phyloP scores from a whole-genome alignment of 2,888 invertebrate genomes.

The Agrochola circellaris region DNA sequence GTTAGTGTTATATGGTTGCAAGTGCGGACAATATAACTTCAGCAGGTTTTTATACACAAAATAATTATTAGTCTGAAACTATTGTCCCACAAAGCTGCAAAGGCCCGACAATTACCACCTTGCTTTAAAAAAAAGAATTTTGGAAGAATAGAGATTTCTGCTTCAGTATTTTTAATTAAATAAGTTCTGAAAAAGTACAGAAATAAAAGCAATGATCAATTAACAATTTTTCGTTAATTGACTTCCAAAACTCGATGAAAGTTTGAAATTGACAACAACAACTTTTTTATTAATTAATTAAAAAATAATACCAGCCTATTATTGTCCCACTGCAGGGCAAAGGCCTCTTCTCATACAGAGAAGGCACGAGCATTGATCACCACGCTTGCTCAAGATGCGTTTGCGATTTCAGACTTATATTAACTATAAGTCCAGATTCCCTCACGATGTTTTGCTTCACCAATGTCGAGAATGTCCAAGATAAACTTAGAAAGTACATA shows the following conservation, averaged over 20 bases:
- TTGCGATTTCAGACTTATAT: no score
- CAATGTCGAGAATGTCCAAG: no score
- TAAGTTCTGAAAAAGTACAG: not conserved
- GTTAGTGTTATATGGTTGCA: slow-evolving; percentile 19
- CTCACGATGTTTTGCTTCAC: no score
- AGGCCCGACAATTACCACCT: not conserved
- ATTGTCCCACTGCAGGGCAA: no score
- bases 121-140: not conserved
- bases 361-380: no score
- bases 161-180: not conserved
- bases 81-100: no score
- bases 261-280: slow-evolving; percentile 24
- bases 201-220: not conserved
- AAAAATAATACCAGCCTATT: no score
- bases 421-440: no score
- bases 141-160: not conserved
- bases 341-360: no score
- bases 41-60: not conserved
- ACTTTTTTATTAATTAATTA: slow-evolving; percentile 18
- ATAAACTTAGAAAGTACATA: no score
- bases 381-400: no score
- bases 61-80: not conserved
- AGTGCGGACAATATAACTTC: not conserved
- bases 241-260: slow-evolving; percentile 32
- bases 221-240: slow-evolving; percentile 32